Evolutionary conservation across 2,113 vertebrate genomes (phyloP).

Genomic region (Datnioides undecimradiatus): DNA sequence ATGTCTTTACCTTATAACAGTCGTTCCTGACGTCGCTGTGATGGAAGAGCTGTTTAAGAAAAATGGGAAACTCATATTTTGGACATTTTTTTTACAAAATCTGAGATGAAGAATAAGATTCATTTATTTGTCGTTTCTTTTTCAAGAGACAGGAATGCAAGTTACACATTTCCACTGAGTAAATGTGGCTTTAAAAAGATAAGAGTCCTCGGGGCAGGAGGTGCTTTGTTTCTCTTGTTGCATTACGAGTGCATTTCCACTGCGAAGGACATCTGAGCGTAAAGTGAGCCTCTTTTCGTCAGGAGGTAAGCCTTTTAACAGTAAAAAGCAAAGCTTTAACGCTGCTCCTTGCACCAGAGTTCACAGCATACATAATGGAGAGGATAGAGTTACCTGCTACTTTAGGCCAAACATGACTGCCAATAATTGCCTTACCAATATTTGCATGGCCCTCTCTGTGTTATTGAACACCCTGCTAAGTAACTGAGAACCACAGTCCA

Average conservation of each 20-base stretch:
- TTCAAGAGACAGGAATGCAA: conserved; percentile 19
- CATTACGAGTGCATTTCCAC: conserved; percentile 78
- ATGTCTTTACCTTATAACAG: neutral
- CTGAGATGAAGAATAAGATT: neutral
- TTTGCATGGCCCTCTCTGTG: conserved; percentile 84
- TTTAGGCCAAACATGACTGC: conserved; percentile 80
- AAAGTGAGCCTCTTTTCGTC: conserved; percentile 78
- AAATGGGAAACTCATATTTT: neutral
- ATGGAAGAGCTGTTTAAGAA: neutral
- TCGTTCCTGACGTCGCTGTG: neutral
- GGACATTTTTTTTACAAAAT: neutral
- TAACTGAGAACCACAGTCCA: conserved; percentile 68
- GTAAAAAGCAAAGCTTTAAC: conserved; percentile 76
- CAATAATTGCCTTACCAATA: conserved; percentile 85
- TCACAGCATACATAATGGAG: conserved; percentile 81
- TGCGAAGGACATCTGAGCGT: conserved; percentile 70
- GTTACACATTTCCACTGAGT: conserved; percentile 45
- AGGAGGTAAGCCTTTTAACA: conserved; percentile 78
- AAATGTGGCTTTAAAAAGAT: conserved; percentile 53
- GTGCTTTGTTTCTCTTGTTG: conserved; percentile 71
- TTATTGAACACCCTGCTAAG: conserved; percentile 83
- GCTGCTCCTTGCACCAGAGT: conserved; percentile 70
- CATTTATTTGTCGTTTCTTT: neutral
- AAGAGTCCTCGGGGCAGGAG: conserved; percentile 55
- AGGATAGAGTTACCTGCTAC: conserved; percentile 84